phyloP scores from a whole-genome alignment of 2,113 vertebrate species.

The Phoxinus phoxinus region DNA sequence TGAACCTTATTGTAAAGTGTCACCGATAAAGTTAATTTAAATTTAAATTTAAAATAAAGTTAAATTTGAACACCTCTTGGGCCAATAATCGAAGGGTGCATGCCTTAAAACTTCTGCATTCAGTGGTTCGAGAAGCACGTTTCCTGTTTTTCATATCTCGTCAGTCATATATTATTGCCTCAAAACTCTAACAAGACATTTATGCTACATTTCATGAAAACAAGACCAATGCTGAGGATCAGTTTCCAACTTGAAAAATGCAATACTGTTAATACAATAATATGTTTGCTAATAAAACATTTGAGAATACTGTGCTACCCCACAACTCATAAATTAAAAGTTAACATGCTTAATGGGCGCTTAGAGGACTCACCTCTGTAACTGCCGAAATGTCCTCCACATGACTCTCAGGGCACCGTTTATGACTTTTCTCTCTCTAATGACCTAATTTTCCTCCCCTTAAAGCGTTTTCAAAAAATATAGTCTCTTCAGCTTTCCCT shows the following conservation, averaged over 20 bases:
- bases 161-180: not conserved
- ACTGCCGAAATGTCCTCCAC: constrained; percentile 44
- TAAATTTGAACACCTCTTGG: too few relatives aligned
- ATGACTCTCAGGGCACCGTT: constrained; percentile 32
- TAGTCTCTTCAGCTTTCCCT: constrained; percentile 3
- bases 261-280: not conserved
- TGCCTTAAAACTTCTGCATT: not conserved
- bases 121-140: not conserved
- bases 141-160: not conserved
- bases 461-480: constrained; percentile 48
- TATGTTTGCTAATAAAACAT: constrained; percentile 1
- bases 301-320: constrained; percentile 12
- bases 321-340: constrained; percentile 18
- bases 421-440: constrained; percentile 47
- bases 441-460: constrained; percentile 47
- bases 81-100: not conserved
- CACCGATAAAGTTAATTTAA: too few relatives aligned
- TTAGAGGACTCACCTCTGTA: constrained; percentile 40
- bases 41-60: too few relatives aligned
- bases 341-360: constrained; percentile 3
- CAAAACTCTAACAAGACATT: not conserved
- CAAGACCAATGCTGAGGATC: constrained; percentile 2
- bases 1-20: too few relatives aligned
- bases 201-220: not conserved
- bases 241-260: not conserved